These are phyloP conservation scores for Danio aesculapii DNA, from an alignment of 2,797 vertebrate genomes.

Conservation along the genomic window DNA sequence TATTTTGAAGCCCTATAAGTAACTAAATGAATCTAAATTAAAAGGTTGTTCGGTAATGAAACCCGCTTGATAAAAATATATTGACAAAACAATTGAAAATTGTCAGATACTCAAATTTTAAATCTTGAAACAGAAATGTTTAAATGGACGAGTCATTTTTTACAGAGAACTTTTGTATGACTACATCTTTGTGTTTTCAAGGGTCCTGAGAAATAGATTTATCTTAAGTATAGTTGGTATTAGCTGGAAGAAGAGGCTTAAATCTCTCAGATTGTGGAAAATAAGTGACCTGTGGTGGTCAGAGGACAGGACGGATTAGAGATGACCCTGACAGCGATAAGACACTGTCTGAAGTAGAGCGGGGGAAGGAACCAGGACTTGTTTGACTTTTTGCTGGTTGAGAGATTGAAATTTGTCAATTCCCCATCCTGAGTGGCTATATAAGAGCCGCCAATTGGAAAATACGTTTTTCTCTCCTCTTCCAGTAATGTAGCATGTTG, in stretches of 20 bases:
- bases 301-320: background rate
- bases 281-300: background rate
- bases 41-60: background rate
- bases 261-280: background rate
- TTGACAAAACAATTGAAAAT: no score
- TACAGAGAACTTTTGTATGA: no score
- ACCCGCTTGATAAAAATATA: background rate
- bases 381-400: conserved; percentile 17
- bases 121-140: no score
- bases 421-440: background rate
- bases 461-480: background rate
- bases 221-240: background rate
- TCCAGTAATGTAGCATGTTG: background rate
- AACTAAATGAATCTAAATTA: background rate
- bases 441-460: background rate
- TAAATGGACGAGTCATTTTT: no score
- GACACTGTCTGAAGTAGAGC: background rate
- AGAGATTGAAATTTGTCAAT: conserved; percentile 5
- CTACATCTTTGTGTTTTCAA: background rate
- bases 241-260: background rate
- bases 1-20: background rate
- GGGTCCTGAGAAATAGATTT: background rate
- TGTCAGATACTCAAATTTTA: no score
- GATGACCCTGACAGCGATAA: background rate
- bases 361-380: background rate